Conservation (phyloP, 2,113 vertebrate species). For the Aspidoscelis tigris region DNA sequence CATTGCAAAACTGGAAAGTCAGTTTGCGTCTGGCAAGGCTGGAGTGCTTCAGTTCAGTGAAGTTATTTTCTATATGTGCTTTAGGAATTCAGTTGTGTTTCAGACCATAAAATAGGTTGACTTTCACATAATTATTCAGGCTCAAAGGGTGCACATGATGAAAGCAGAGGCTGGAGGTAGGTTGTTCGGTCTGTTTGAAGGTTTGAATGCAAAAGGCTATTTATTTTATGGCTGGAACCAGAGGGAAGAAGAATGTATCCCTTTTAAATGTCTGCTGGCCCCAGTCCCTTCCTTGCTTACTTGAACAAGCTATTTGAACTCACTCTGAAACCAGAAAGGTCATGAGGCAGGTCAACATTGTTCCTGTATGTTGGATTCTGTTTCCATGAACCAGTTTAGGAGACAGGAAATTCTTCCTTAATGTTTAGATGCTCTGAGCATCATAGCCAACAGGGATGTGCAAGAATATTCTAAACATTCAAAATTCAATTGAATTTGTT, state of each 20-base stretch:
- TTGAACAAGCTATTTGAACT: background rate
- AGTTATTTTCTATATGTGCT: background rate
- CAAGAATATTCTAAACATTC: too few species aligned
- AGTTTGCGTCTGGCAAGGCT: slow-evolving; percentile 5
- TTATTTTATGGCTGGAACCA: background rate
- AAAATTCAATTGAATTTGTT: too few species aligned
- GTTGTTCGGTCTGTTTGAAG: background rate
- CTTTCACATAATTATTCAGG: background rate
- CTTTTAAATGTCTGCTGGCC: background rate
- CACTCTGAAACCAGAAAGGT: background rate
- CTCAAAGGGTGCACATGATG: background rate
- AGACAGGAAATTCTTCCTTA: background rate
- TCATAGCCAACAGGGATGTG: too few species aligned
- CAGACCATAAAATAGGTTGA: slow-evolving; percentile 11
- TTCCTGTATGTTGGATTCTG: background rate
- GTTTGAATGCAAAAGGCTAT: background rate
- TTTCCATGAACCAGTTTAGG: background rate
- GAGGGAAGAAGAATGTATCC: background rate
- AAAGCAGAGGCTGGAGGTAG: background rate
- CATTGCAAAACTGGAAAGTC: slow-evolving; percentile 11
- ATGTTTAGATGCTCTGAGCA: background rate
- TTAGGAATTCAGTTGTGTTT: slow-evolving; percentile 2
- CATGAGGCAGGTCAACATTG: background rate
- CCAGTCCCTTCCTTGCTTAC: background rate
- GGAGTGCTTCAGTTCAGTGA: slow-evolving; percentile 2